Percentiles rank a stretch among this genome's conserved stretches.
These are phyloP conservation scores for Chanos chanos DNA, from an alignment of 2,797 vertebrate species.

Conservation along the genomic window DNA sequence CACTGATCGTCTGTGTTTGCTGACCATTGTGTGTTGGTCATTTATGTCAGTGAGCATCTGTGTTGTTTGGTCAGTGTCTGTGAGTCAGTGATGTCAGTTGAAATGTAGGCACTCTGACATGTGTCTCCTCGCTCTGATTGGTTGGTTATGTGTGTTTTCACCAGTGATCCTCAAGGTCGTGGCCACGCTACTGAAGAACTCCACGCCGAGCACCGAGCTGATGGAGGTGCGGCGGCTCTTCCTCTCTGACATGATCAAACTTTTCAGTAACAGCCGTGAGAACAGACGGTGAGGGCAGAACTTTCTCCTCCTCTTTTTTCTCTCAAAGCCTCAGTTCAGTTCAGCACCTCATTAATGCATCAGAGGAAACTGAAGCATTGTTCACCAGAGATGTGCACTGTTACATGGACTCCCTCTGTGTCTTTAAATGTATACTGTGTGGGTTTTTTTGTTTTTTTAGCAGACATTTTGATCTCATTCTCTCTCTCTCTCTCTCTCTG, in stretches of 20 bases:
- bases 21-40: no score
- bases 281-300: constrained; percentile 84
- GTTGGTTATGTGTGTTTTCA: constrained; percentile 59
- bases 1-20: no score
- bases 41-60: not conserved
- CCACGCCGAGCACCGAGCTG: constrained; percentile 86
- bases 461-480: constrained; percentile 48
- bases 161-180: constrained; percentile 99
- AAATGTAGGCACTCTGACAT: constrained; percentile 25
- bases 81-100: no score
- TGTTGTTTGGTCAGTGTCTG: not conserved
- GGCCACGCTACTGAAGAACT: constrained; percentile 95
- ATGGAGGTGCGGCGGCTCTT: constrained; percentile 98
- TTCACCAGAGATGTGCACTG: constrained; percentile 27
- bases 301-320: constrained; percentile 6
- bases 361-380: constrained; percentile 10
- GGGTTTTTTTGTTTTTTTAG: constrained; percentile 33
- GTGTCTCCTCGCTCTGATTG: constrained; percentile 83
- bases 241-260: constrained; percentile 96
- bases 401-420: constrained; percentile 38
- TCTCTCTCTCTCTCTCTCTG: no score
- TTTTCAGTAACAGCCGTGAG: constrained; percentile 94
- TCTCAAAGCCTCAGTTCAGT: constrained; percentile 36
- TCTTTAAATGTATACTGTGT: constrained; percentile 52
- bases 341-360: constrained; percentile 48